phyloP scores from a whole-genome alignment of 2,113 vertebrate genomes.

The Plecotus auritus region DNA sequence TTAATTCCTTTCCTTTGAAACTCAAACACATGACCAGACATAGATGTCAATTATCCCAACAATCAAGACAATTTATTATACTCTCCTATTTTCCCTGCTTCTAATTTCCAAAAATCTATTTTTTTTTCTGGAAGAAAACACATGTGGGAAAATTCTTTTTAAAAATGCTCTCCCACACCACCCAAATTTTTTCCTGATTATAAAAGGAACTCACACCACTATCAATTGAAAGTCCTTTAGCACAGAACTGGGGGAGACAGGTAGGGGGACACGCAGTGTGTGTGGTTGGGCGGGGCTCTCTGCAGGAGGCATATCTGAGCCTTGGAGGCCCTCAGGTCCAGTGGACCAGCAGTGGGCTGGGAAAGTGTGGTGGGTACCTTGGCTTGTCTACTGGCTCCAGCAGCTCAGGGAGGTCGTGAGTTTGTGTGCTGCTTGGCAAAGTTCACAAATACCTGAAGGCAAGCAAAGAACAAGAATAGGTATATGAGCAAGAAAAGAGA shows the following conservation, averaged over 20 bases:
- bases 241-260: neutral
- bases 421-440: conserved; percentile 94
- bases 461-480: conserved; percentile 35
- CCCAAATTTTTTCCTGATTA: neutral
- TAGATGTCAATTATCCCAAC: neutral
- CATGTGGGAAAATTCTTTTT: neutral
- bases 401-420: conserved; percentile 86
- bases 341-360: conserved; percentile 10
- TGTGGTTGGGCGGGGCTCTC: neutral
- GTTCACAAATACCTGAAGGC: conserved; percentile 92
- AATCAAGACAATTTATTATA: neutral
- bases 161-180: neutral
- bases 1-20: conserved; percentile 1
- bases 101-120: neutral
- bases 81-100: neutral
- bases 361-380: conserved; percentile 75
- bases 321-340: neutral
- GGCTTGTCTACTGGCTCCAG: conserved; percentile 84
- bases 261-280: neutral
- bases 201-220: neutral
- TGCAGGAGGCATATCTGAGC: neutral
- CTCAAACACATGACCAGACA: neutral
- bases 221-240: neutral
- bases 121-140: neutral
- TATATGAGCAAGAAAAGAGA: neutral